These are phyloP conservation scores for Pterostichus niger DNA, from an alignment of 2,888 invertebrate genomes.

Conservation along the genomic window DNA sequence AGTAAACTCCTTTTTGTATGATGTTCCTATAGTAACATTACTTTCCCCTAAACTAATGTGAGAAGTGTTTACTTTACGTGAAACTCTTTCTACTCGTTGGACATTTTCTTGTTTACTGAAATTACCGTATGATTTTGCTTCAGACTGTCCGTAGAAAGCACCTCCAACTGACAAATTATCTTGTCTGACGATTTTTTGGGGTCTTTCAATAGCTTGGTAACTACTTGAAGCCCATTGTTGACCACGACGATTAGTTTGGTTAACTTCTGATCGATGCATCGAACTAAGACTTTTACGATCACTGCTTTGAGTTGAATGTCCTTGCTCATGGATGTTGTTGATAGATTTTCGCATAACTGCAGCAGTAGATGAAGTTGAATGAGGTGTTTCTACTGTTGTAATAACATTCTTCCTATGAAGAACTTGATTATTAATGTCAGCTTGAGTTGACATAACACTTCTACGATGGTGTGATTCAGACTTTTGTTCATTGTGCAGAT, in stretches of 20 bases:
- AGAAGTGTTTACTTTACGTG: slow-evolving; percentile 85
- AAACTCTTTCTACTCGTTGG: slow-evolving; percentile 81
- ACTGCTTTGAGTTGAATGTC: slow-evolving; percentile 83
- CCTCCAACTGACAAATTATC: slow-evolving; percentile 87
- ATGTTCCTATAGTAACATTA: slow-evolving; percentile 80
- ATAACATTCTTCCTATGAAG: slow-evolving; percentile 87
- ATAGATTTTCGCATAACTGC: slow-evolving; percentile 90
- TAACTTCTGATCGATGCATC: slow-evolving; percentile 84
- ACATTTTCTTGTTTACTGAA: slow-evolving; percentile 79
- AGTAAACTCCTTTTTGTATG: slow-evolving; percentile 89
- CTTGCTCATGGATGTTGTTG: slow-evolving; percentile 87
- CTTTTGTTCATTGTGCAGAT: slow-evolving; percentile 56
- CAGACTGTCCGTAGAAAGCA: slow-evolving; percentile 86
- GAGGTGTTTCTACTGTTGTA: slow-evolving; percentile 85
- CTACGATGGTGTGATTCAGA: slow-evolving; percentile 81
- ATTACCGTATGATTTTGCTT: slow-evolving; percentile 85
- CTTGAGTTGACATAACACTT: slow-evolving; percentile 86
- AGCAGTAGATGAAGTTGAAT: slow-evolving; percentile 86
- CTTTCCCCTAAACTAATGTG: slow-evolving; percentile 88
- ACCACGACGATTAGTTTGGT: slow-evolving; percentile 77
- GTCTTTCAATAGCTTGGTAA: slow-evolving; percentile 80
- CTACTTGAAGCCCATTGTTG: slow-evolving; percentile 78
- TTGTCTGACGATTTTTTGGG: slow-evolving; percentile 81
- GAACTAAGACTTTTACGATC: slow-evolving; percentile 90
- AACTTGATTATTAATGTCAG: slow-evolving; percentile 88